These are phyloP conservation scores for Channallabes apus DNA, from an alignment of 2,797 vertebrate species.

Conservation along the genomic window DNA sequence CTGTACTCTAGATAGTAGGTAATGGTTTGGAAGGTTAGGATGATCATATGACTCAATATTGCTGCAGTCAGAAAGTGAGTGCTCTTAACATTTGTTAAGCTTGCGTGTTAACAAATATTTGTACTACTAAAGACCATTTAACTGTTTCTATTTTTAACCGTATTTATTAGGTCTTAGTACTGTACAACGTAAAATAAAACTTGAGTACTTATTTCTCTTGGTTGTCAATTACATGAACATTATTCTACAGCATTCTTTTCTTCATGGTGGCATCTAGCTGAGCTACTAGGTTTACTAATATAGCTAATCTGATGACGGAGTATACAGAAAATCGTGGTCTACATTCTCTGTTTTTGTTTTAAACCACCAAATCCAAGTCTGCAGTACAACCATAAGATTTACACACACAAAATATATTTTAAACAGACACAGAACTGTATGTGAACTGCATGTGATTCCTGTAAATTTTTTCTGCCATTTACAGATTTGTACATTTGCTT, in stretches of 20 bases:
- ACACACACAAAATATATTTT: slow-evolving; percentile 32
- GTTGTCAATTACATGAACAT: slow-evolving; percentile 7
- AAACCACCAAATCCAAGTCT: neutral
- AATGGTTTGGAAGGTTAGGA: slow-evolving; percentile 59
- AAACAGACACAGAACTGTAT: slow-evolving; percentile 19
- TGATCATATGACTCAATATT: slow-evolving; percentile 57
- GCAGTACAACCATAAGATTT: slow-evolving; percentile 27
- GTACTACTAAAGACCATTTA: slow-evolving; percentile 63
- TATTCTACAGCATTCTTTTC: slow-evolving; percentile 2
- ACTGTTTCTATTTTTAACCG: slow-evolving; percentile 66
- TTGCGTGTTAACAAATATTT: slow-evolving; percentile 53
- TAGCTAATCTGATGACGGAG: neutral
- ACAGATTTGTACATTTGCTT: slow-evolving; percentile 14
- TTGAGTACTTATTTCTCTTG: slow-evolving; percentile 58
- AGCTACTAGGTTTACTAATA: neutral
- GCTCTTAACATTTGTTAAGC: slow-evolving; percentile 58
- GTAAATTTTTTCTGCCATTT: slow-evolving; percentile 30
- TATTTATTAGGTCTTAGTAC: slow-evolving; percentile 79
- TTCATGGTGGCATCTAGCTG: neutral
- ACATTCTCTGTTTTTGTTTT: slow-evolving; percentile 2
- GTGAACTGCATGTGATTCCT: slow-evolving; percentile 23
- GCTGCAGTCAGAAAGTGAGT: slow-evolving; percentile 39
- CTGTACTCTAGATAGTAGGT: slow-evolving; percentile 57
- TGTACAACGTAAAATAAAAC: slow-evolving; percentile 76
- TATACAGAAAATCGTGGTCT: neutral